These are phyloP conservation scores for Hydroisotoma schaefferi DNA, from an alignment of 2,888 invertebrate genomes.

Conservation along the genomic window DNA sequence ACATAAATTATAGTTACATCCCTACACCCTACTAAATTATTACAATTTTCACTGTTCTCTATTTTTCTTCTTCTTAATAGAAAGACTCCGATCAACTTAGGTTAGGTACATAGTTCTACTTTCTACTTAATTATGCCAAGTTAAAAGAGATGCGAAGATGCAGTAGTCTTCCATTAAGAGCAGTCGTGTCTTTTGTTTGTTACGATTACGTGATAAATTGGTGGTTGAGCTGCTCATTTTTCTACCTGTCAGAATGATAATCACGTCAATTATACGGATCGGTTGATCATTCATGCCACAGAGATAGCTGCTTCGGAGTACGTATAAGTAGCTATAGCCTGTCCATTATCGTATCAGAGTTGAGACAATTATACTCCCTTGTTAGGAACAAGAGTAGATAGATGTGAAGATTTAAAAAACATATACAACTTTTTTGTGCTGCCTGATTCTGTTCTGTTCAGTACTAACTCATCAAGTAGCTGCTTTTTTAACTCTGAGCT, in stretches of 20 bases:
- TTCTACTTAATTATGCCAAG: neutral
- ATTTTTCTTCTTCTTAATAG: too few relatives aligned
- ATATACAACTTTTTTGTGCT: constrained; percentile 2
- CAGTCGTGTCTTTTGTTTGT: constrained; percentile 43
- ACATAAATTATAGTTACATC: too few relatives aligned
- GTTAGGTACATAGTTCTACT: too few relatives aligned
- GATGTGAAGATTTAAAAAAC: neutral
- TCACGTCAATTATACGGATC: constrained; percentile 45
- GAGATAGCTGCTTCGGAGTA: too few relatives aligned
- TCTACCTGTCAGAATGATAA: constrained; percentile 47
- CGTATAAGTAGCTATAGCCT: too few relatives aligned
- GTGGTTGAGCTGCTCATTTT: constrained; percentile 42
- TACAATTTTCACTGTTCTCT: too few relatives aligned
- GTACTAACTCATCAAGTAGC: neutral
- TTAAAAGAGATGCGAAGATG: neutral
- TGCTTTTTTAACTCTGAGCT: neutral
- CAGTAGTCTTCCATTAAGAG: constrained; percentile 15
- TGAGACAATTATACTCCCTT: neutral
- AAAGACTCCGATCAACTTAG: too few relatives aligned
- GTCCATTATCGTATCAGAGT: neutral
- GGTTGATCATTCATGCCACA: constrained; percentile 1
- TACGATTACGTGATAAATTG: constrained; percentile 44
- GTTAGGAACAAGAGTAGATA: neutral
- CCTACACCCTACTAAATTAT: too few relatives aligned
- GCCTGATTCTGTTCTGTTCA: neutral